Evolutionary conservation across 1,140 invertebrate genomes (phyloP).

Genomic region (Leucophenga varia): DNA sequence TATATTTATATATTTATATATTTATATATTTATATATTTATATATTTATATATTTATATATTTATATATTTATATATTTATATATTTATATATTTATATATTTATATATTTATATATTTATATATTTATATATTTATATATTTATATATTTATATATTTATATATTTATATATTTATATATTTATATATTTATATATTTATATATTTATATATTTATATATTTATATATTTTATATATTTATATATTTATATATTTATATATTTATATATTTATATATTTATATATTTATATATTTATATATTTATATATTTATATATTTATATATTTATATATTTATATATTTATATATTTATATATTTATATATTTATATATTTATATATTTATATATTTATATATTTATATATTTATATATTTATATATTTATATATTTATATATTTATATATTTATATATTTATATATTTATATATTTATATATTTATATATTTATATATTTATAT

Average conservation of each 20-base stretch:
- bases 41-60: too few species aligned
- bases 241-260: constrained; percentile 1
- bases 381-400: constrained; percentile 5
- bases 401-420: constrained; percentile 5
- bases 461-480: constrained; percentile 10
- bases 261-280: constrained; percentile 5
- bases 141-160: constrained; percentile 4
- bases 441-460: too few species aligned
- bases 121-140: constrained; percentile 8
- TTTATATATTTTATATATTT: neutral
- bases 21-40: constrained; percentile 6
- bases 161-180: constrained; percentile 9
- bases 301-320: too few species aligned
- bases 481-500: neutral
- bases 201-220: constrained; percentile 12
- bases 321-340: constrained; percentile 14
- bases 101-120: neutral
- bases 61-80: constrained; percentile 11
- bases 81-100: constrained; percentile 6
- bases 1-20: constrained; percentile 5
- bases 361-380: neutral
- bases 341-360: neutral
- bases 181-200: too few species aligned
- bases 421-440: constrained; percentile 10
- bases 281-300: constrained; percentile 6